Percentiles rank a stretch among this genome's conserved stretches.
phyloP scores from a whole-genome alignment of 1,140 invertebrate species.

The Lethrus apterus region DNA sequence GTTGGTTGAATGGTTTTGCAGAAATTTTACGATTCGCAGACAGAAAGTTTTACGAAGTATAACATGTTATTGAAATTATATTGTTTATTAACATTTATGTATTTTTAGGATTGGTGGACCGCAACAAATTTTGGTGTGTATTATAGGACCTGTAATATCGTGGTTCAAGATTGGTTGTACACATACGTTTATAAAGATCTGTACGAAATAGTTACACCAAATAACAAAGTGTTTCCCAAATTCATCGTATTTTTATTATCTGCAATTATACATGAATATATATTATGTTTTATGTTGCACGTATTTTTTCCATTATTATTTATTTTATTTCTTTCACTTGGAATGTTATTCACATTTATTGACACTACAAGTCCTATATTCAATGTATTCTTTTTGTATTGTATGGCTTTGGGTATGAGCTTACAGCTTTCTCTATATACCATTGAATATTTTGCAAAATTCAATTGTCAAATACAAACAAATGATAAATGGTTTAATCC shows the following conservation, averaged over 20 bases:
- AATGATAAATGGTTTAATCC: too few species aligned
- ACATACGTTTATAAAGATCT: constrained; percentile 82
- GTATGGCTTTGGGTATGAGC: constrained; percentile 69
- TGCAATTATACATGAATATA: constrained; percentile 78
- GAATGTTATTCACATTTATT: constrained; percentile 51
- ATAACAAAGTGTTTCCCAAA: constrained; percentile 44
- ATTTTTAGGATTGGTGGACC: constrained; percentile 88
- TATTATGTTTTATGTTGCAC: constrained; percentile 66
- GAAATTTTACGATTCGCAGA: constrained; percentile 81
- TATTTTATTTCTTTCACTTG: constrained; percentile 57
- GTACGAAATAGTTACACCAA: constrained; percentile 46
- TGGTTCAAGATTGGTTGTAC: constrained; percentile 90
- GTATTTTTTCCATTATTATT: constrained; percentile 85
- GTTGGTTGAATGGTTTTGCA: constrained; percentile 81
- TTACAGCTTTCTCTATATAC: constrained; percentile 69
- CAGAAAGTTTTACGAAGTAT: constrained; percentile 66
- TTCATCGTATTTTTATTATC: constrained; percentile 53
- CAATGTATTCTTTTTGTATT: constrained; percentile 78
- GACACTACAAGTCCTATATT: constrained; percentile 48
- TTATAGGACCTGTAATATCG: constrained; percentile 86
- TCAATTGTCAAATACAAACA: too few species aligned
- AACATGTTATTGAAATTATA: neutral
- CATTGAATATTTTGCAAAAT: constrained; percentile 77
- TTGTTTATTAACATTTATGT: constrained; percentile 35
- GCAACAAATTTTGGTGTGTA: constrained; percentile 67